Base-by-base conservation (phyloP, 2,888 invertebrate genomes). In the Aspidiotus destructor region DNA sequence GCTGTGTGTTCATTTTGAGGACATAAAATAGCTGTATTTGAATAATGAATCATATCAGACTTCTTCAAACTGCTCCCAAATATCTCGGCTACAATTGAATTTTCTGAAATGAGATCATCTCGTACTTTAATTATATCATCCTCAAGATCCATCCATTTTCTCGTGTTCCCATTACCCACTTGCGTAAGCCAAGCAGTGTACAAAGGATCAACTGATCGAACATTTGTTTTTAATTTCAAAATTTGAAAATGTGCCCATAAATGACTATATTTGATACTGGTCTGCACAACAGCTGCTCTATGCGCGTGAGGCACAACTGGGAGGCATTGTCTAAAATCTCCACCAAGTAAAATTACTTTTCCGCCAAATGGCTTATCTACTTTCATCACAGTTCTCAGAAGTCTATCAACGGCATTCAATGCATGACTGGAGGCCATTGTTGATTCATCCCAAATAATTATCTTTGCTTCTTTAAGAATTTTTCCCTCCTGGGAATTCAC, bases 291-390 rank as follows among this genome's bases (percentile, higher is more conserved):
- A 10, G 16, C 40, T 9, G n/a, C 40, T 11, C 40, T 8, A 16
- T 60, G 16, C 8, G 28, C 60, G 16, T 60, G 60, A 10, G 8
- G 9, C 16, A 60, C 60, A 60, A 60, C 28, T n/a, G 60, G 60
- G 9, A 60, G 28, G 7, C 9, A 10, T n/a, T 60, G 60, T 10
- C 8, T 16, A 60, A 60, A 60, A 60, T 60, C 60, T 10, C 60
- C 60, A 28, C 60, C 60, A 10, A 60, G n/a, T 60, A 60, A 10
- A 9, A 60, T 60, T 9, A 60, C 40, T 16, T 60, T 60, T 28
- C 60, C 60, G 8, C 60, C 60, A 60, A 60, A 60, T 60, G 40
- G 28, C 7, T 17, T 8, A 17, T 60, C 8, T 10, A 28, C 40
- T 9, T 28, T n/a, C 60, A 60, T 60, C 9, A 60, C 13, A 10